Base-by-base conservation (phyloP, 2,113 vertebrate species). In the Chiloscyllium plagiosum region DNA sequence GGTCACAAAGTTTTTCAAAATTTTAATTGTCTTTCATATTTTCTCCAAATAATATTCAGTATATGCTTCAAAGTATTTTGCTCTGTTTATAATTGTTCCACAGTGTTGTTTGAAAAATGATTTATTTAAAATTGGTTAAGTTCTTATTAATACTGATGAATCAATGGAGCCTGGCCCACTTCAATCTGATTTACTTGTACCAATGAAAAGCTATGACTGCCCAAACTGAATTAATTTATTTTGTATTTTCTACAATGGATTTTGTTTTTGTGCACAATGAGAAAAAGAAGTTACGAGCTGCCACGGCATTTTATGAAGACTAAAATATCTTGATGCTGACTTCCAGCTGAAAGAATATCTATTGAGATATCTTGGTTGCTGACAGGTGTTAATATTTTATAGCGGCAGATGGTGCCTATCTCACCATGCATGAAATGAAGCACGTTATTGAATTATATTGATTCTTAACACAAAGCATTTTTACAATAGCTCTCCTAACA, bases 311-410 rank as follows among this genome's bases (percentile, higher is more conserved):
- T 94, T 47, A 94, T 94, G 66, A 94, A 70, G 22, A 50, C 37
- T 94, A 66, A 94, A 70, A 94, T 70, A 47, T 26, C 22, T 94
- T 94, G 26, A 42, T 72, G 93, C 4, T 47, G 20, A 72, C 66
- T 70, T 66, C 47, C 22, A 70, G 93, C 50, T 94, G 42, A 47
- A 70, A 47, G 37, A 15, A 22, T 70, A 94, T 94, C 93, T 94
- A 70, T 94, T 47, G 93, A 94, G 68, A 70, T 66, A 94, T 94
- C 66, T 70, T 70, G 20, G 10, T 26, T 72, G 93, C 37, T 94
- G 93, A 70, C 93, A 94, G 68, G 66, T 72, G 93, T 94, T 94
- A 94, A 94, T 94, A 70, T 94, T 94, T 94, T 26, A 94, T 68
- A 26, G 93, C 65, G 70, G 93, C 68, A 94, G 93, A 94, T 94